Evolutionary conservation across 1,140 invertebrate species (phyloP), one percentile per base, ranked within the genome.

Genomic region (Brachionus asplanchnoidis): DNA sequence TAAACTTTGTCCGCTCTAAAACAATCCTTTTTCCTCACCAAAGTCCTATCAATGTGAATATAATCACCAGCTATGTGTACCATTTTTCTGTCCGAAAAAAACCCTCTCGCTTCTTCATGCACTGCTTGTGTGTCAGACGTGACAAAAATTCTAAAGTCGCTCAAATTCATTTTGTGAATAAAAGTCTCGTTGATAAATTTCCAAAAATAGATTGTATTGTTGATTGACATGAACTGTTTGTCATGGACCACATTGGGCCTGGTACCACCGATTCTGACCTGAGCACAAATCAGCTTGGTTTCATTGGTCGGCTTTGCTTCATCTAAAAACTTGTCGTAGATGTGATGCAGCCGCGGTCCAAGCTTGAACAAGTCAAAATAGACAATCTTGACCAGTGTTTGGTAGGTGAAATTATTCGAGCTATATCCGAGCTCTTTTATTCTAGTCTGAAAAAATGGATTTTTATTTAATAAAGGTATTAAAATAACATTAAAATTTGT

Each of bases 251-350:
- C 68, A 40, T 73, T 73, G n/a, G 68, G 77, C 20, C 77, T 79
- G 4, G 77, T 36, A 17, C 77, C 77, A 60, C 77, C 77, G n/a
- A 79, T 79, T 79, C 77, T 79, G 17, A 79, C 53, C 32, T 79
- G 77, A 17, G 77, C 77, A 60, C 77, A 46, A 28, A 79, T 79
- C 44, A 79, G 77, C 23, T 40, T 79, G 0, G 77, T 46, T 20
- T 60, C 14, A 46, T 79, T 79, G 3, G 6, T 46, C 11, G 77
- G 77, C 14, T 50, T 50, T 26, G 77, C 77, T 46, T 32, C 26
- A 28, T 36, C 12, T 79, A 60, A 53, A 79, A 46, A 79, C 8
- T 79, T 28, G 23, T 79, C 44, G 9, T 79, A 1, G 1, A 26
- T 46, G n/a, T 14, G 20, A 1, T 60, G 40, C 17, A 79, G n/a